phyloP scores from a whole-genome alignment of 2,113 vertebrate genomes.

The Todiramphus chloris region DNA sequence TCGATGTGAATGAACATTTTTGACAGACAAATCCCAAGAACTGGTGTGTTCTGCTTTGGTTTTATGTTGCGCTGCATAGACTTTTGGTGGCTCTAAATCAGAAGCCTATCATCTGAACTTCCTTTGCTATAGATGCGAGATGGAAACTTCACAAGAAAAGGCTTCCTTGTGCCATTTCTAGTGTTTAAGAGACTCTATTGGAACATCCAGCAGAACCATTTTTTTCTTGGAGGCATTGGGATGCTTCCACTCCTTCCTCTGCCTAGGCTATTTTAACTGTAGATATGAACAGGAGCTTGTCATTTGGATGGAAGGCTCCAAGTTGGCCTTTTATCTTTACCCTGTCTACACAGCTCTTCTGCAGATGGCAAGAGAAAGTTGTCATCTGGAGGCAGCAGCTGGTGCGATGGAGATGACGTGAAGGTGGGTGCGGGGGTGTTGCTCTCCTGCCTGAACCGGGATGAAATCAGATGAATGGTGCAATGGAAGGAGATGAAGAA shows the following conservation, averaged over 20 bases:
- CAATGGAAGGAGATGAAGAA: constrained; percentile 38
- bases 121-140: not conserved
- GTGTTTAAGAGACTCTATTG: not conserved
- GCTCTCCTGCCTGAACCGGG: constrained; percentile 30
- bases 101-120: not conserved
- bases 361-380: not conserved
- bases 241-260: not conserved
- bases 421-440: not conserved
- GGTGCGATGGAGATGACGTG: not conserved
- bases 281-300: not conserved
- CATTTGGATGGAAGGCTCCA: not conserved
- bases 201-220: not conserved
- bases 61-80: not conserved
- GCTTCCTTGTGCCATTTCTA: not conserved
- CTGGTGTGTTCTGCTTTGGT: not conserved
- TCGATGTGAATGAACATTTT: not conserved
- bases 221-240: not conserved
- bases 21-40: not conserved
- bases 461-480: constrained; percentile 30
- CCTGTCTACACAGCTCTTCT: not conserved
- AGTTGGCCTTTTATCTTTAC: not conserved
- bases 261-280: not conserved
- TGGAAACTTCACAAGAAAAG: not conserved
- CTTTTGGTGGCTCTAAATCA: not conserved
- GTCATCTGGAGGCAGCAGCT: constrained; percentile 22